Conservation (phyloP, 1,140 invertebrate genomes). For the Ylistrum balloti region DNA sequence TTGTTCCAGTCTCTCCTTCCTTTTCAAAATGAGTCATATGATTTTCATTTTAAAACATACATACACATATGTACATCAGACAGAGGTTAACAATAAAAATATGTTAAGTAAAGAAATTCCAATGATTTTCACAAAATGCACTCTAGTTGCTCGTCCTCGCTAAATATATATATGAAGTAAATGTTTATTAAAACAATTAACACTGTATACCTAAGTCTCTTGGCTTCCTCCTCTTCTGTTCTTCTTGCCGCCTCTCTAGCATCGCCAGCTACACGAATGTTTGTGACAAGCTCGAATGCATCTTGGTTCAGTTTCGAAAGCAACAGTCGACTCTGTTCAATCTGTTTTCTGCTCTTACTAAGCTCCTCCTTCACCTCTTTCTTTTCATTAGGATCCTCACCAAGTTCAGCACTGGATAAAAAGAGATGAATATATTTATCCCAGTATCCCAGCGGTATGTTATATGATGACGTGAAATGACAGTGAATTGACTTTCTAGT, state of each 20-base stretch:
- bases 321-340: conserved; percentile 80
- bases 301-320: conserved; percentile 80
- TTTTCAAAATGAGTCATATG: conserved; percentile 60
- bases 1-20: conserved; percentile 87
- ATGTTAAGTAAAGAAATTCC: background rate
- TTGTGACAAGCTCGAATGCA: conserved; percentile 82
- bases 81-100: background rate
- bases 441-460: too few relatives aligned
- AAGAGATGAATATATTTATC: conserved; percentile 54
- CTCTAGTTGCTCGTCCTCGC: too few relatives aligned
- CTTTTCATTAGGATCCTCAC: conserved; percentile 77
- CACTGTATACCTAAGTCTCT: conserved; percentile 74
- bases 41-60: too few relatives aligned
- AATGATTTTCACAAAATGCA: too few relatives aligned
- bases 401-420: conserved; percentile 74
- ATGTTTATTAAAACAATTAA: background rate
- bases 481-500: too few relatives aligned
- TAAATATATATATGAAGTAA: too few relatives aligned
- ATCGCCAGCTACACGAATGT: conserved; percentile 82
- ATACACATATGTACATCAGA: too few relatives aligned
- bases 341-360: conserved; percentile 81
- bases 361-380: conserved; percentile 81
- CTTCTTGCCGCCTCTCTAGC: conserved; percentile 79
- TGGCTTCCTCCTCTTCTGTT: conserved; percentile 80
- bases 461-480: too few relatives aligned